A percentile compares a stretch with the other conserved stretches of the same genome.
Evolutionary conservation across 2,888 invertebrate species (phyloP).

Genomic region (Agriopis aurantiaria): DNA sequence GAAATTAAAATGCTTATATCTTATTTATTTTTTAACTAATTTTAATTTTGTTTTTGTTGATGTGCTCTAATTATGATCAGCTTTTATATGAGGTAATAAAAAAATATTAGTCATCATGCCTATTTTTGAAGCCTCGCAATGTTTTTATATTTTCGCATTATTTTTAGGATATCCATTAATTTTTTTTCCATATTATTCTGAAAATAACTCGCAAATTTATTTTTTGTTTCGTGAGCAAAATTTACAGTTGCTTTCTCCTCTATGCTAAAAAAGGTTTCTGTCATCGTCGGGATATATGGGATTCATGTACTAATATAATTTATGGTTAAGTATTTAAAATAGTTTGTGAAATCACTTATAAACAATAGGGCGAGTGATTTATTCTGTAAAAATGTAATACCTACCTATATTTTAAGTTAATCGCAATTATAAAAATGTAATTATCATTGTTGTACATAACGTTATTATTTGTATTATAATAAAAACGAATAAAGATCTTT

Average conservation of each 20-base stretch:
- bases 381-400: conserved; percentile 47
- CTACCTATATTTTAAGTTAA: conserved; percentile 55
- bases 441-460: conserved; percentile 78
- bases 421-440: conserved; percentile 64
- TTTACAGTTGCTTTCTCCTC: background rate
- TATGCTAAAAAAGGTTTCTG: background rate
- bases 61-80: too few relatives aligned
- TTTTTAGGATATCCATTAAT: background rate
- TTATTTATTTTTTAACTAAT: too few relatives aligned
- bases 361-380: conserved; percentile 22
- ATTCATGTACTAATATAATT: conserved; percentile 11
- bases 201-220: background rate
- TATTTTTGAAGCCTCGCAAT: conserved; percentile 4
- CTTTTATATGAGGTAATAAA: too few relatives aligned
- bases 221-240: background rate
- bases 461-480: conserved; percentile 84
- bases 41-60: too few relatives aligned
- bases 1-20: too few relatives aligned
- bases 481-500: conserved; percentile 78
- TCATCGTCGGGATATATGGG: conserved; percentile 16
- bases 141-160: background rate
- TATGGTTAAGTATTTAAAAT: conserved; percentile 19
- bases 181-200: background rate
- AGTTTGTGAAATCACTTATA: conserved; percentile 21
- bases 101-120: too few relatives aligned